Conservation (phyloP, 1,140 invertebrate species). For the Lepidotrigona ventralis region DNA sequence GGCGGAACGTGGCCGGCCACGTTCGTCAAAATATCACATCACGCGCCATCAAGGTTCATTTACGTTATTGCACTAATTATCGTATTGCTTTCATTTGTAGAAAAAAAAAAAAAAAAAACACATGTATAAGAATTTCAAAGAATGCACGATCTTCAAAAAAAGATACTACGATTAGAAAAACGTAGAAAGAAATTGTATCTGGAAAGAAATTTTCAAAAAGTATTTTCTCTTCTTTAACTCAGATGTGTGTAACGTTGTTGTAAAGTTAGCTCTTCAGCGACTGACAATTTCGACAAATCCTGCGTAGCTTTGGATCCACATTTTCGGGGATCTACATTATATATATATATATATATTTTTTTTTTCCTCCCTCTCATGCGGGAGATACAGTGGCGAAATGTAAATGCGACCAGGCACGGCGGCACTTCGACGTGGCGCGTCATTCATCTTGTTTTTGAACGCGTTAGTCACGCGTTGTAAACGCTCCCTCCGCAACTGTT, state of each 20-base stretch:
- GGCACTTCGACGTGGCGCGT: constrained; percentile 24
- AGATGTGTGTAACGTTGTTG: too few species aligned
- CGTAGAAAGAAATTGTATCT: too few species aligned
- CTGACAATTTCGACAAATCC: constrained; percentile 1
- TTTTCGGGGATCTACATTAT: constrained; percentile 6
- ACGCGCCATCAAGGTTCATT: too few species aligned
- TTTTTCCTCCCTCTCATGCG: not conserved
- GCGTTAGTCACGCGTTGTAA: constrained; percentile 79
- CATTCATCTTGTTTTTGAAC: constrained; percentile 70
- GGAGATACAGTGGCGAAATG: constrained; percentile 61
- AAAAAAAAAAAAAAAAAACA: not conserved
- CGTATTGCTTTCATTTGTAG: not conserved
- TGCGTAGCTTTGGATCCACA: constrained; percentile 23
- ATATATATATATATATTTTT: constrained; percentile 5
- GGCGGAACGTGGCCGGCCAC: not conserved
- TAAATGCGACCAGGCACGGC: constrained; percentile 50
- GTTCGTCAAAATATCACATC: constrained; percentile 2
- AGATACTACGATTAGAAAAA: not conserved
- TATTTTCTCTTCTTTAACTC: too few species aligned
- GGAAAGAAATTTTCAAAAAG: too few species aligned
- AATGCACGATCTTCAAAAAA: not conserved
- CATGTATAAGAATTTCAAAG: too few species aligned
- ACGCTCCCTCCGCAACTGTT: constrained; percentile 76
- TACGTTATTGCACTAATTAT: not conserved
- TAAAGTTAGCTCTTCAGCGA: too few species aligned